Conservation (phyloP, 2,113 vertebrate genomes). For the Engraulis encrasicolus region DNA sequence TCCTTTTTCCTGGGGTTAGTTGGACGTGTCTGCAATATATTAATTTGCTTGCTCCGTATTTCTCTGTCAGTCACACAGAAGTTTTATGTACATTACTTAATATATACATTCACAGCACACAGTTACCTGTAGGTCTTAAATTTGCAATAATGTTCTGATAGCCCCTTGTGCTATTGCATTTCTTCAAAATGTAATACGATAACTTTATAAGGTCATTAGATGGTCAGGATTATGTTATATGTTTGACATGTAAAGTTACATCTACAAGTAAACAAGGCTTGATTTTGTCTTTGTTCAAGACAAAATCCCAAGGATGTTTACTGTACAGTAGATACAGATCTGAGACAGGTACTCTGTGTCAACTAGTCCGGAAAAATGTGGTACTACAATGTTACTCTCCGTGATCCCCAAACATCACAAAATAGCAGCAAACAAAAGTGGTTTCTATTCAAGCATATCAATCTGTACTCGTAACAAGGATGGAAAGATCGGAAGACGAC, state of each 20-base stretch:
- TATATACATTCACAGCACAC: not conserved
- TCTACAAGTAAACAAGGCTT: no score
- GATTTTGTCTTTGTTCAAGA: no score
- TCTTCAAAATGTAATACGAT: no score
- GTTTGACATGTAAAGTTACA: no score
- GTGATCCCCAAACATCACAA: not conserved
- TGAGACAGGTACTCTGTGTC: not conserved
- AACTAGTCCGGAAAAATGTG: not conserved
- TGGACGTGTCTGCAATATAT: not conserved
- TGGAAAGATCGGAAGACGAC: not conserved
- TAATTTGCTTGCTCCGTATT: not conserved
- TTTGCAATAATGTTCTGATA: no score
- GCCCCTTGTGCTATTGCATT: no score
- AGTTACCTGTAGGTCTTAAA: not conserved
- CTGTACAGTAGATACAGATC: not conserved
- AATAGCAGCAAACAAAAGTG: no score
- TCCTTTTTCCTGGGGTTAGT: not conserved
- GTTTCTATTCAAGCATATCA: no score
- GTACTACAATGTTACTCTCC: not conserved
- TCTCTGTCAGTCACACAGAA: not conserved
- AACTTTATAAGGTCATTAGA: no score
- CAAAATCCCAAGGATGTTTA: no score
- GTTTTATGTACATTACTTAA: not conserved
- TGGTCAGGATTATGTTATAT: no score
- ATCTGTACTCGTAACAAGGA: no score